phyloP scores from a whole-genome alignment of 2,113 vertebrate genomes.

The Pseudolaguvia tuberculata region DNA sequence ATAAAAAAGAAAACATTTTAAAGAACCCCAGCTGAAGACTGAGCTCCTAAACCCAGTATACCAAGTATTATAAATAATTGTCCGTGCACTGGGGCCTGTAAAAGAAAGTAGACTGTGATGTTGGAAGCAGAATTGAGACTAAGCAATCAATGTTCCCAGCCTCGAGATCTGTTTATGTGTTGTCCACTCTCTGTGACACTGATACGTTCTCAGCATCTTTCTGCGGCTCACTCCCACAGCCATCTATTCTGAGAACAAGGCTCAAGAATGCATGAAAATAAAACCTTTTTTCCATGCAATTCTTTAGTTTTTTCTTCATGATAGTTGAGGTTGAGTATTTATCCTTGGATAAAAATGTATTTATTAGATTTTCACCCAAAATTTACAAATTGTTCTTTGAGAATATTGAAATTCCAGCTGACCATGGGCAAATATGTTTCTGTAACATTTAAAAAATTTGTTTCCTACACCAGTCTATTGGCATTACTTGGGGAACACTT shows the following conservation, averaged over 20 bases:
- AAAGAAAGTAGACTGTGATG: slow-evolving; percentile 35
- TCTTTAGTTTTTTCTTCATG: too few species aligned
- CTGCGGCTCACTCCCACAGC: slow-evolving; percentile 24
- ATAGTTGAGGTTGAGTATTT: too few species aligned
- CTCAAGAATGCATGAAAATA: slow-evolving; percentile 19
- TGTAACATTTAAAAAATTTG: too few species aligned
- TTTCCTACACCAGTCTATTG: too few species aligned
- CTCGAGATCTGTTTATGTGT: slow-evolving; percentile 35
- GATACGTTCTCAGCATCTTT: slow-evolving; percentile 50
- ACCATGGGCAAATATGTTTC: too few species aligned
- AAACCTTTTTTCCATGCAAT: neutral
- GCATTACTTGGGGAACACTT: too few species aligned
- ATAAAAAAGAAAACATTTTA: too few species aligned
- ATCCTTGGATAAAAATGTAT: neutral
- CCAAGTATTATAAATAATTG: slow-evolving; percentile 33
- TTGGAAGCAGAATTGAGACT: slow-evolving; percentile 31
- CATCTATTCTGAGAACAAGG: slow-evolving; percentile 34
- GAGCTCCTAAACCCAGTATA: slow-evolving; percentile 25
- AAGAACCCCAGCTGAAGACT: slow-evolving; percentile 39
- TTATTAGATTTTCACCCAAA: too few species aligned
- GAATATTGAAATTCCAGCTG: too few species aligned
- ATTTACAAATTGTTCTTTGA: too few species aligned
- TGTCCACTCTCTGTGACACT: slow-evolving; percentile 14
- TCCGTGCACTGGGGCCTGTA: slow-evolving; percentile 21
- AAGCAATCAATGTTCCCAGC: slow-evolving; percentile 37